phyloP scores from a whole-genome alignment of 2,888 invertebrate species.

The Rhopalosiphum nymphaeae region DNA sequence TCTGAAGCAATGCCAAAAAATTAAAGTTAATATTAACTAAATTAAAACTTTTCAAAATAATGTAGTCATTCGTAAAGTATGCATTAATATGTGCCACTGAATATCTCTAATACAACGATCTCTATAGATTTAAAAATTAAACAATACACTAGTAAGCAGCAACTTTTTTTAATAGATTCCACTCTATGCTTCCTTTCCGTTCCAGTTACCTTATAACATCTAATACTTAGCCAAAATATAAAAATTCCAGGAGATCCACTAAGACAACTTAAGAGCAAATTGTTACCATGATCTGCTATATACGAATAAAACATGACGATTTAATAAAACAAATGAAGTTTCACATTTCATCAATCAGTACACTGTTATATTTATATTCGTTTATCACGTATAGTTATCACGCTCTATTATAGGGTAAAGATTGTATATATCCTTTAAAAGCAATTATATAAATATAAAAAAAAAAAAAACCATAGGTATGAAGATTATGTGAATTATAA shows the following conservation, averaged over 20 bases:
- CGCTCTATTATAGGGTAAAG: background rate
- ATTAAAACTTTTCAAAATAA: too few species aligned
- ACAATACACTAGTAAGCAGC: background rate
- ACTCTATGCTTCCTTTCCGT: background rate
- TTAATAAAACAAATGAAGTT: background rate
- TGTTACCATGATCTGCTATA: background rate
- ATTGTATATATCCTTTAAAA: background rate
- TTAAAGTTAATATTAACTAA: too few species aligned
- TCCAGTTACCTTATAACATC: background rate
- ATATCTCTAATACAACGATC: too few species aligned
- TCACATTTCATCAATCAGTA: background rate
- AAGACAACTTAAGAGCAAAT: background rate
- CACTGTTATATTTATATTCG: background rate
- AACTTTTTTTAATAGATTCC: background rate
- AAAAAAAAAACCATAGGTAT: background rate
- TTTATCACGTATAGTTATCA: background rate
- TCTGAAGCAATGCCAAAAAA: background rate
- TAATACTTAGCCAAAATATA: background rate
- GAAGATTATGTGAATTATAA: background rate
- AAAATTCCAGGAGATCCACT: too few species aligned
- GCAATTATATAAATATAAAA: background rate
- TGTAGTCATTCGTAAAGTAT: too few species aligned
- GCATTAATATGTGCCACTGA: too few species aligned
- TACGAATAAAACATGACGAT: background rate
- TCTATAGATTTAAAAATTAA: background rate